phyloP scores from a whole-genome alignment of 2,113 vertebrate species.

The Paradoxurus hermaphroditus region DNA sequence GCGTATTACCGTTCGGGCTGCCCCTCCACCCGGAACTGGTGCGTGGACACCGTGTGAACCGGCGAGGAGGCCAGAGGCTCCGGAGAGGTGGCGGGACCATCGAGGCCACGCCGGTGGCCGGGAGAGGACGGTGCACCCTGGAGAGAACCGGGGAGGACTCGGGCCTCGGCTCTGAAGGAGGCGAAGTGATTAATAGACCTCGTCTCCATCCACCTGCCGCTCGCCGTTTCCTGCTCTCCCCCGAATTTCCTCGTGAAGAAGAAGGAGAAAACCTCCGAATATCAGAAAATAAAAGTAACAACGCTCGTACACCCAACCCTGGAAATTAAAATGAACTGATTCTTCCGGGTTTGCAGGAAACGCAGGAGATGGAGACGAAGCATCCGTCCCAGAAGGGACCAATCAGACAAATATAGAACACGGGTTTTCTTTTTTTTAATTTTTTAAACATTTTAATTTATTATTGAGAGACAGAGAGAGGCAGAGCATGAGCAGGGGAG shows the following conservation, averaged over 20 bases:
- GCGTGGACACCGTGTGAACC: fast-evolving
- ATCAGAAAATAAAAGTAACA: not conserved
- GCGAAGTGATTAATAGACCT: no score
- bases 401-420: no score
- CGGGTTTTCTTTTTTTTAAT: no score
- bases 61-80: not conserved
- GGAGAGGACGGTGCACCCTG: no score
- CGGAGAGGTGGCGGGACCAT: not conserved
- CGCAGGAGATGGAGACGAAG: not conserved
- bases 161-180: not conserved
- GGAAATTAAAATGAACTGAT: not conserved
- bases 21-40: no score
- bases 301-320: not conserved
- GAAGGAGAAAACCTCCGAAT: not conserved
- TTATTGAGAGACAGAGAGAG: no score
- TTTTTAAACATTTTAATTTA: no score
- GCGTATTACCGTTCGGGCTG: fast-evolving
- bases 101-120: no score
- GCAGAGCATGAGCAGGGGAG: no score
- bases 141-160: not conserved
- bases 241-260: not conserved
- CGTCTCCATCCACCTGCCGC: not conserved
- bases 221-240: not conserved
- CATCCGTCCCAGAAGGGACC: no score
- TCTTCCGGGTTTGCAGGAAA: not conserved